Evolutionary conservation across 2,888 invertebrate genomes (phyloP).

Genomic region (Drosophila mayaguana): DNA sequence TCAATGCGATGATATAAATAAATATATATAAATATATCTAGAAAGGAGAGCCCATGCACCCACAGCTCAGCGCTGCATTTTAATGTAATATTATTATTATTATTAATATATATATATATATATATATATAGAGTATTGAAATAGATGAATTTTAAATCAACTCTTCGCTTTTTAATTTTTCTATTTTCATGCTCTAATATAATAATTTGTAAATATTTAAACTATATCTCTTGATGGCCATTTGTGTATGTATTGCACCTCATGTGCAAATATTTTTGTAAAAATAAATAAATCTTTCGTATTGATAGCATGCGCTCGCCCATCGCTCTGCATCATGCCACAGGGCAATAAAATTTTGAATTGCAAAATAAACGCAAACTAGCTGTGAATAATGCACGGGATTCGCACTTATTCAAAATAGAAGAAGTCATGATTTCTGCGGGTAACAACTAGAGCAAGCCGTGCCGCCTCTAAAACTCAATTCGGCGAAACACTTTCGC

Average conservation of each 20-base stretch:
- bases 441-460: slow-evolving; percentile 10
- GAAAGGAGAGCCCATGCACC: too few species aligned
- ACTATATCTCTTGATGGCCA: too few species aligned
- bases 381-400: slow-evolving; percentile 24
- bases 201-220: too few species aligned
- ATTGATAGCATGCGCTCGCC: neutral
- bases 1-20: neutral
- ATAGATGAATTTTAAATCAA: too few species aligned
- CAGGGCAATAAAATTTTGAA: slow-evolving; percentile 6
- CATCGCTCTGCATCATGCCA: neutral
- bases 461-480: slow-evolving; percentile 34
- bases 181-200: too few species aligned
- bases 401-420: slow-evolving; percentile 32
- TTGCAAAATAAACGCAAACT: slow-evolving; percentile 21
- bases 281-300: neutral
- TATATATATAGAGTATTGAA: too few species aligned
- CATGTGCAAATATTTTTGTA: neutral
- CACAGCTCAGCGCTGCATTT: neutral
- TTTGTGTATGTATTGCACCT: neutral
- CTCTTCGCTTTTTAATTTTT: too few species aligned
- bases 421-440: slow-evolving; percentile 5
- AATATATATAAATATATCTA: neutral
- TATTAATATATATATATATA: too few species aligned
- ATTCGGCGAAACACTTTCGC: slow-evolving; percentile 21
- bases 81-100: too few species aligned